These are phyloP conservation scores for Myiagra hebetior DNA, from an alignment of 2,113 vertebrate genomes.

Conservation along the genomic window DNA sequence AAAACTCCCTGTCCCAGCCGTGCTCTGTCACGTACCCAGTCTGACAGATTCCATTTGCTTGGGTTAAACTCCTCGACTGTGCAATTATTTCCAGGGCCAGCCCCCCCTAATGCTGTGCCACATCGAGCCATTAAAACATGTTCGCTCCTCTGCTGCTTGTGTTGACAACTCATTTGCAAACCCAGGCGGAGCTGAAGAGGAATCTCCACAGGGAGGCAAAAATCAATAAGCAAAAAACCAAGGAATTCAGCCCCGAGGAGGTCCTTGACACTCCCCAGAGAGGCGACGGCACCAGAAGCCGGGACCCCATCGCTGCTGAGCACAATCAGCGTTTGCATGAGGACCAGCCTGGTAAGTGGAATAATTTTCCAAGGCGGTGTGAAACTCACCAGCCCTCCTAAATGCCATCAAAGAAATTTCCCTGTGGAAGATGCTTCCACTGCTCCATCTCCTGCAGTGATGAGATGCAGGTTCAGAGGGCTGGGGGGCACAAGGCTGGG, in stretches of 20 bases:
- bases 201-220: slow-evolving; percentile 62
- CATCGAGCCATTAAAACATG: neutral
- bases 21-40: neutral
- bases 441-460: neutral
- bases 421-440: neutral
- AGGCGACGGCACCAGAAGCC: neutral
- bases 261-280: neutral
- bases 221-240: slow-evolving; percentile 46
- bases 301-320: neutral
- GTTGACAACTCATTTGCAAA: slow-evolving; percentile 57
- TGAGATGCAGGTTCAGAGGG: neutral
- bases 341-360: slow-evolving; percentile 47
- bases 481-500: neutral
- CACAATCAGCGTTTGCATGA: neutral
- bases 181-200: slow-evolving; percentile 64
- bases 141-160: neutral
- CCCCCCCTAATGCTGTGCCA: neutral
- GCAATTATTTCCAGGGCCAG: neutral
- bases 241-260: slow-evolving; percentile 35
- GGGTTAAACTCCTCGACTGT: neutral
- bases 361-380: neutral
- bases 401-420: neutral
- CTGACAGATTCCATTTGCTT: neutral
- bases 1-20: neutral
- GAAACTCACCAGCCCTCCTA: neutral